Evolutionary conservation across 2,797 vertebrate species (phyloP), one percentile per base, ranked within the genome.

Genomic region (Arctocebus calabarensis): DNA sequence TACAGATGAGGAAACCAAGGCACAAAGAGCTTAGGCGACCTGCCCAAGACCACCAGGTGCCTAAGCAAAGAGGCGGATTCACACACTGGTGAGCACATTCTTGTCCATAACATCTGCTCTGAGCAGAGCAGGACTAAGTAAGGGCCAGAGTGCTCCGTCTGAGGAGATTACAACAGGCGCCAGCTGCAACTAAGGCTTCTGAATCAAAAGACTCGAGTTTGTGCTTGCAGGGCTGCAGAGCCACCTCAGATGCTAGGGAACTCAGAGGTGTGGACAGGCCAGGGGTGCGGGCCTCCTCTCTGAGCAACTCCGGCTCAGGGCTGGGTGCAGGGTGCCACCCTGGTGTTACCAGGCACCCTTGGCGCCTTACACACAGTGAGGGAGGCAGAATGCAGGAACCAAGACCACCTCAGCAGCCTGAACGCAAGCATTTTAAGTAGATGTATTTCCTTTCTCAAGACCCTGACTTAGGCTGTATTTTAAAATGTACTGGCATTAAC

Each of bases 401-500:
- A 40, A 17, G 8, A 8, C 25, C 10, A 64, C 43, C 59, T 32
- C 16, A 3, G 40, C 0, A 55, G 59, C 62, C n/a, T 22, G 43
- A 55, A 86, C 0, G 0, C 57, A 23, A 17, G 14, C 23, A 32
- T 27, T 11, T 25, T 12, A 57, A 66, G 55, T 0, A 52, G 37
- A 62, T 43, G 13, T 0, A 9, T 17, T 32, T 93, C 61, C 70
- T 79, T 34, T 55, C 61, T 71, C 29, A 14, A 43, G 75, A 64
- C 2, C 0, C 0, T 79, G 43, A 86, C 55, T 37, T 92, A 79
- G 66, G 77, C 34, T 20, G 2, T 27, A 88, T 64, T 75, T 87
- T 79, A 85, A 34, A 62, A 89, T 43, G 22, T 95, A 43, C 2
- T 7, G 62, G 82, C 89, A 55, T 52, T 17, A 94, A 92, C 43